These are phyloP conservation scores for Ormyrus labotus DNA, from an alignment of 2,888 invertebrate species.

Conservation along the genomic window DNA sequence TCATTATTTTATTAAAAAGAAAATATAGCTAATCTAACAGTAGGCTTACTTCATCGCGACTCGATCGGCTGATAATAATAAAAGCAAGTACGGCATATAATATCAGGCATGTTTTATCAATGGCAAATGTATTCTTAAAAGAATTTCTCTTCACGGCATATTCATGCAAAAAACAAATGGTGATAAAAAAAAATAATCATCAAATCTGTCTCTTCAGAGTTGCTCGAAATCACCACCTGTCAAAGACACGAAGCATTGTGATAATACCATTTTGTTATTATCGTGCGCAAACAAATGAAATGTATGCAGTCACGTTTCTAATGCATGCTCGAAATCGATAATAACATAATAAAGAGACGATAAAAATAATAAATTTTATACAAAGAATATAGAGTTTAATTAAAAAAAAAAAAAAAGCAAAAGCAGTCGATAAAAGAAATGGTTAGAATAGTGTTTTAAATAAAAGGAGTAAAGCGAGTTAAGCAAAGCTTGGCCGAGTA, in stretches of 20 bases:
- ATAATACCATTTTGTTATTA: conserved; percentile 14
- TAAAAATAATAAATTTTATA: background rate
- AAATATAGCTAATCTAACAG: background rate
- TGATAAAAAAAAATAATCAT: conserved; percentile 44
- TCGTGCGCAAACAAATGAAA: background rate
- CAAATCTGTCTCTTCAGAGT: conserved; percentile 37
- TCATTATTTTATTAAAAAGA: background rate
- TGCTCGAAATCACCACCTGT: conserved; percentile 26
- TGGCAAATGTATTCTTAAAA: conserved; percentile 21
- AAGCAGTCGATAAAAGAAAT: conserved; percentile 6
- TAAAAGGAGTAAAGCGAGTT: conserved; percentile 31
- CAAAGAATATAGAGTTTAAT: conserved; percentile 18
- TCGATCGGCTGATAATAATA: background rate
- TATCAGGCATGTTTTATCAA: conserved; percentile 6
- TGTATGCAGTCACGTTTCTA: background rate
- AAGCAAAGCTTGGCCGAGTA: conserved; percentile 38
- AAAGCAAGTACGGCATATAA: no score
- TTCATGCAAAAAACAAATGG: conserved; percentile 3
- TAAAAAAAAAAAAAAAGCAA: background rate
- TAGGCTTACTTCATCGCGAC: background rate
- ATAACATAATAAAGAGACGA: background rate
- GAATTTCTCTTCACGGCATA: conserved; percentile 17
- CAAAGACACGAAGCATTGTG: conserved; percentile 10
- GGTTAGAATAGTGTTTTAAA: conserved; percentile 42
- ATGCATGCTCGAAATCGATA: no score